A percentile compares a stretch with the other conserved stretches of the same genome.
phyloP scores from a whole-genome alignment of 2,797 vertebrate genomes.

The Selene dorsalis region DNA sequence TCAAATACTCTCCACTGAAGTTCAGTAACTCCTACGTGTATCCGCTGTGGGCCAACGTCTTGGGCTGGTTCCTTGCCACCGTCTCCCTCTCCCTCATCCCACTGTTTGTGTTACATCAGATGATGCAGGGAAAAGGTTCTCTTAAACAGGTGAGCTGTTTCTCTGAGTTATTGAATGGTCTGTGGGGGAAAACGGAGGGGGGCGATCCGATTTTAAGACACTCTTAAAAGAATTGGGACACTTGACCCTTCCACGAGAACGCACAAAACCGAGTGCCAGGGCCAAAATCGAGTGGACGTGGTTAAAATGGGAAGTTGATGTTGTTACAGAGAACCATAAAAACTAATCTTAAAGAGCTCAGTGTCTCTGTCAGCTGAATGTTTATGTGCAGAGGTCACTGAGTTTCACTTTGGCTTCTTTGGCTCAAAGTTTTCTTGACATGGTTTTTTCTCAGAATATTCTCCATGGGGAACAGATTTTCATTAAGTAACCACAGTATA shows the following conservation, averaged over 20 bases:
- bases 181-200: no score
- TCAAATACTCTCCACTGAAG: constrained; percentile 75
- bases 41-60: constrained; percentile 77
- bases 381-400: neutral
- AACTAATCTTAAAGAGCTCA: neutral
- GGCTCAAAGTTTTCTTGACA: neutral
- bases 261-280: no score
- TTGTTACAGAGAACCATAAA: no score
- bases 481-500: neutral
- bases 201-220: no score
- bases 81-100: constrained; percentile 76
- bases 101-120: constrained; percentile 62
- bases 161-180: neutral
- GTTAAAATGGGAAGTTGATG: neutral
- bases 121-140: constrained; percentile 62
- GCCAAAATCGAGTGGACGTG: no score
- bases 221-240: no score
- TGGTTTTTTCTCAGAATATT: neutral
- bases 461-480: neutral
- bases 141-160: constrained; percentile 60
- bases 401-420: neutral
- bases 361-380: neutral
- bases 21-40: constrained; percentile 75
- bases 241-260: no score
- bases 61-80: constrained; percentile 77